These are phyloP conservation scores for Drosophila serrata DNA, from an alignment of 1,140 invertebrate species.

Conservation along the genomic window DNA sequence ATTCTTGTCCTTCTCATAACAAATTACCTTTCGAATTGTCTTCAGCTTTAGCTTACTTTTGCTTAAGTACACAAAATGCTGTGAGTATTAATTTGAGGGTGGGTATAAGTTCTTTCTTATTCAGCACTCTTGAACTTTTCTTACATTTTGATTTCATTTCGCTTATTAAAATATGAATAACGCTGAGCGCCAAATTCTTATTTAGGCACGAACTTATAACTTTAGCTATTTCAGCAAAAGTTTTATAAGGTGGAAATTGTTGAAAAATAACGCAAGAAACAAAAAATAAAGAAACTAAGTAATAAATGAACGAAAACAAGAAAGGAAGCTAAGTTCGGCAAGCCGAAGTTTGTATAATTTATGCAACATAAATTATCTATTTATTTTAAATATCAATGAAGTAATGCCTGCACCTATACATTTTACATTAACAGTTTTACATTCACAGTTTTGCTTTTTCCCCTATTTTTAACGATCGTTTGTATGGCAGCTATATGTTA, in stretches of 20 bases:
- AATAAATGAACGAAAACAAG: too few species aligned
- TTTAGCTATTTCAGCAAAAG: constrained; percentile 15
- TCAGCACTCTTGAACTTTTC: background rate
- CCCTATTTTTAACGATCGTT: too few species aligned
- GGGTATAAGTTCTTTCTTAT: too few species aligned
- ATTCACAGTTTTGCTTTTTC: too few species aligned
- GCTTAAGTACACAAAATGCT: background rate
- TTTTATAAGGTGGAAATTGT: background rate
- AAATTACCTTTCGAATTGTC: constrained; percentile 13
- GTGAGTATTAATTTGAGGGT: background rate
- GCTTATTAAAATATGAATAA: constrained; percentile 10
- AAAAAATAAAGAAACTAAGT: background rate
- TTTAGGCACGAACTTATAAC: constrained; percentile 10
- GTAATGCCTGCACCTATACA: too few species aligned
- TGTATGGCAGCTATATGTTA: too few species aligned
- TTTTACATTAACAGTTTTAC: too few species aligned
- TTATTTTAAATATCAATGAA: too few species aligned
- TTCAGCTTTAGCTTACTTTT: background rate
- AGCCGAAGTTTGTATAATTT: too few species aligned
- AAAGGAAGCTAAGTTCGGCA: too few species aligned
- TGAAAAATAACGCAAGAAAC: background rate
- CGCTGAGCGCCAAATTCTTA: constrained; percentile 9
- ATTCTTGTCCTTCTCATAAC: background rate
- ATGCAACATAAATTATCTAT: too few species aligned
- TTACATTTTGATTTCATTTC: background rate